Conservation (phyloP, 1,140 invertebrate genomes). For the Schlechtendalia chinensis region DNA sequence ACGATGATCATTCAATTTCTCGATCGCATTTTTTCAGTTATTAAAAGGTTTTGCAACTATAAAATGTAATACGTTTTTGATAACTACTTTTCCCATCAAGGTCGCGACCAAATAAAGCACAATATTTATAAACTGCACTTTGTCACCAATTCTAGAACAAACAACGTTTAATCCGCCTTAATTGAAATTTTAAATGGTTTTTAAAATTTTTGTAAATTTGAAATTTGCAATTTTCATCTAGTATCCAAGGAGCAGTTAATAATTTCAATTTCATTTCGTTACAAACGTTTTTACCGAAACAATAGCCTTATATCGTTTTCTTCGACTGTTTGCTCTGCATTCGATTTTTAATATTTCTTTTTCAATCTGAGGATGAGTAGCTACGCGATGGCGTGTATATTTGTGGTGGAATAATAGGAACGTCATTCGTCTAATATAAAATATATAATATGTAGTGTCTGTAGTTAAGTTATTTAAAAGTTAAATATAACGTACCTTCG, state of each 20-base stretch:
- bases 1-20: constrained; percentile 16
- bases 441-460: background rate
- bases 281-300: constrained; percentile 11
- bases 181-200: constrained; percentile 20
- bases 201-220: too few species aligned
- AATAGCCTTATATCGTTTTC: constrained; percentile 13
- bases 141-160: constrained; percentile 10
- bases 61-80: background rate
- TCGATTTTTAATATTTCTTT: background rate
- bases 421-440: background rate
- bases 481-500: background rate
- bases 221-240: constrained; percentile 24
- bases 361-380: background rate
- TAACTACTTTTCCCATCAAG: constrained; percentile 4
- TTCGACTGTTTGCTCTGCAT: background rate
- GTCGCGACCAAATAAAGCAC: constrained; percentile 13
- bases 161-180: constrained; percentile 11
- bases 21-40: constrained; percentile 22
- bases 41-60: constrained; percentile 12
- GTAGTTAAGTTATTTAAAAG: background rate
- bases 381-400: constrained; percentile 3
- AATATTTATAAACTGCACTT: constrained; percentile 19
- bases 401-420: background rate
- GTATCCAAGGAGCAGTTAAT: constrained; percentile 14
- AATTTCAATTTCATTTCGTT: constrained; percentile 29